phyloP scores from a whole-genome alignment of 2,888 invertebrate genomes.

The Hofmannophila pseudospretella region DNA sequence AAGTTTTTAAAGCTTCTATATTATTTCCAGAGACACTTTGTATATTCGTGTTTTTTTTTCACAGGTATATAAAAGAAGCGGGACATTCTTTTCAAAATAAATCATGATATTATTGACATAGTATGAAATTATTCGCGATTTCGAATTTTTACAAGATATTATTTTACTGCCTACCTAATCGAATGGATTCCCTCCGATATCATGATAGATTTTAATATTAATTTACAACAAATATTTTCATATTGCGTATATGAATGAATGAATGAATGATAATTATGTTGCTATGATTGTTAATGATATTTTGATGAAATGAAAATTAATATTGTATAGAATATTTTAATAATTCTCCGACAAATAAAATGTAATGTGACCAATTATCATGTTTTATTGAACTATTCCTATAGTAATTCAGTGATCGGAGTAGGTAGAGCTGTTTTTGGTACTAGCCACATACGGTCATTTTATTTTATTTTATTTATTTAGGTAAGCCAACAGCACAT shows the following conservation, averaged over 20 bases:
- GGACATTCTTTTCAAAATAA: too few species aligned
- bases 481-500: too few species aligned
- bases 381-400: constrained; percentile 1
- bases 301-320: constrained; percentile 18
- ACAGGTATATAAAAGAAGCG: too few species aligned
- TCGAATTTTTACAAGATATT: background rate
- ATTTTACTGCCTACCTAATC: background rate
- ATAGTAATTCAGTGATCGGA: too few species aligned
- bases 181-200: constrained; percentile 1
- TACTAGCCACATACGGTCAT: too few species aligned
- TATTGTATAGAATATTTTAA: constrained; percentile 33
- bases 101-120: too few species aligned
- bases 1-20: too few species aligned
- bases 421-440: too few species aligned
- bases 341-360: constrained; percentile 24
- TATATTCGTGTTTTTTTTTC: too few species aligned
- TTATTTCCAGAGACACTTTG: too few species aligned
- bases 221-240: constrained; percentile 25
- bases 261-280: constrained; percentile 11
- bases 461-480: too few species aligned
- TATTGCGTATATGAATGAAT: constrained; percentile 47
- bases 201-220: constrained; percentile 6
- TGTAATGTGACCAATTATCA: constrained; percentile 3
- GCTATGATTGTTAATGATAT: constrained; percentile 3
- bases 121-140: background rate